Conservation (phyloP, 2,113 vertebrate species). For the Glareola pratincola region DNA sequence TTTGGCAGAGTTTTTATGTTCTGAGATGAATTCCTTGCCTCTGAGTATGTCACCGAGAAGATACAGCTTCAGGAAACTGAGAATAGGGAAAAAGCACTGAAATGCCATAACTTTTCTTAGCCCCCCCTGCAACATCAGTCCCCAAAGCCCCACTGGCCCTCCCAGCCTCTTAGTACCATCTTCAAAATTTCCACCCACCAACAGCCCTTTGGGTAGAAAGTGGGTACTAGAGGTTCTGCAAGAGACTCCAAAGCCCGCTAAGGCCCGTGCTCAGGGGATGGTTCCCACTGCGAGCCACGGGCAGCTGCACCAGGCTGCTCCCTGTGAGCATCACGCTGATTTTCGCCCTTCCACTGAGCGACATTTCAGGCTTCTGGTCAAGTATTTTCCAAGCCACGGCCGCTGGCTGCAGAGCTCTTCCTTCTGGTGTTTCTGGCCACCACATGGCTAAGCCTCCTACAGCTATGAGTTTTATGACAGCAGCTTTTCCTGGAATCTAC, state of each 20-base stretch:
- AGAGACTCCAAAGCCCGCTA: not conserved
- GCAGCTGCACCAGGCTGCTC: not conserved
- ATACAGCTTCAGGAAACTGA: not conserved
- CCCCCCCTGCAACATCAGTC: not conserved
- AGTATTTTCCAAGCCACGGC: not conserved
- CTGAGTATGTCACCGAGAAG: not conserved
- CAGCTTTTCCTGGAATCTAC: not conserved
- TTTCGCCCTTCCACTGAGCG: not conserved
- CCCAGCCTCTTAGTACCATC: not conserved
- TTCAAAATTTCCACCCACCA: not conserved
- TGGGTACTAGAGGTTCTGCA: not conserved
- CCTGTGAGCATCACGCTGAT: accelerated
- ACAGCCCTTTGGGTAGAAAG: not conserved
- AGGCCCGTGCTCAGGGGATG: not conserved
- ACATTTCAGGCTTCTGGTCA: not conserved
- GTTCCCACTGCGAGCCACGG: not conserved
- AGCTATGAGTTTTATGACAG: not conserved
- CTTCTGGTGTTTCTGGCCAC: not conserved
- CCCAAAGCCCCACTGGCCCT: not conserved
- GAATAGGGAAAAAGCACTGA: not conserved
- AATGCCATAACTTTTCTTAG: not conserved
- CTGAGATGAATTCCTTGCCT: not conserved
- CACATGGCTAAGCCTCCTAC: not conserved
- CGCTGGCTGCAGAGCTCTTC: not conserved
- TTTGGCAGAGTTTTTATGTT: not conserved